Base-by-base conservation (phyloP, 2,113 vertebrate genomes). In the Leuciscus idus region DNA sequence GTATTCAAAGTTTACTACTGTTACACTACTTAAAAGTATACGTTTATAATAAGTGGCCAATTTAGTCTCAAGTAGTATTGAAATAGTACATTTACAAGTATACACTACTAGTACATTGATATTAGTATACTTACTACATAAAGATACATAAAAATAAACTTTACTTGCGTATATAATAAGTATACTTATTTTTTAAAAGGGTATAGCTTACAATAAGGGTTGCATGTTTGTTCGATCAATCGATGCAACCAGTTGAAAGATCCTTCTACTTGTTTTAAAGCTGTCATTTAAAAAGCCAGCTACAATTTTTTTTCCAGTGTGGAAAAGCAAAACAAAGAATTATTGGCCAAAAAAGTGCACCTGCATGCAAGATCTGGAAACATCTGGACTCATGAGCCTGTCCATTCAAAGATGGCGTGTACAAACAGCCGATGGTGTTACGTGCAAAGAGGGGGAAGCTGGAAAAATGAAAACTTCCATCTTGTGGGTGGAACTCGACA, bases 401-500 rank as follows among this genome's bases (percentile, higher is more conserved):
- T 19, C 19, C 10, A 79, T 39, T 59, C 21, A 79, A 61, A 59
- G 50, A 59, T 23, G 30, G 46, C 50, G 43, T 48, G 43, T 48
- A 75, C 43, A 50, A 48, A 48, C n/a, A 74, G n/a, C 43, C 73
- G n/a, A 28, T 28, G n/a, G 73, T 59, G 52, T 59, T 59, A 36
- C 2, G 10, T 59, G 76, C 50, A 79, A 59, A 77, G 17, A 33
- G 30, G 5, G 8, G 30, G 52, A 79, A 62, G 13, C 0, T 62
- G 36, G 36, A 80, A 80, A 80, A 80, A 46, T 8, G 21, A 23
- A 36, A 61, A 59, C 55, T 59, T 76, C 68, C 68, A 39, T 72
- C 19, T 46, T 50, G 73, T 75, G 52, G 39, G 59, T 64, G 48
- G 52, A 81, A 48, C 21, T 23, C 15, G 19, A 26, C n/a, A 80